Conservation (phyloP, 2,797 vertebrate species). For the Channa striata region DNA sequence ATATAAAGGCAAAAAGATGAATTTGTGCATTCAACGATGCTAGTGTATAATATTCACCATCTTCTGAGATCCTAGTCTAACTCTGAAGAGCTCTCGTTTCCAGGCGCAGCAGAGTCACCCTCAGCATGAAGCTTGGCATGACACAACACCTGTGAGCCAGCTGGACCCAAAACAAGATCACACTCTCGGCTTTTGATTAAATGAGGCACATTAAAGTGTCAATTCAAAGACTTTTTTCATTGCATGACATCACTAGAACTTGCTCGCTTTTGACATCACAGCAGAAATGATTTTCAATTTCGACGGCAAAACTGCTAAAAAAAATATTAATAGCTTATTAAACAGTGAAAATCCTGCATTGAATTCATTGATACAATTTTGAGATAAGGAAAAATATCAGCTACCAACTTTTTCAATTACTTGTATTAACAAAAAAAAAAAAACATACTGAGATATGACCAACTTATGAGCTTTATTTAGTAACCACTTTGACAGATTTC, state of each 20-base stretch:
- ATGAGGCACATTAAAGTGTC: constrained; percentile 17
- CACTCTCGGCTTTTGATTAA: constrained; percentile 8
- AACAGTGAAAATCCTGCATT: too few species aligned
- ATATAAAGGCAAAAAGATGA: constrained; percentile 14
- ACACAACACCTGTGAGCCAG: constrained; percentile 38
- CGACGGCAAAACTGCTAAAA: background rate
- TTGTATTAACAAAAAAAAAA: background rate
- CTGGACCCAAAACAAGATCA: constrained; percentile 59
- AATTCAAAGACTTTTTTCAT: background rate
- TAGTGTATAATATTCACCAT: background rate
- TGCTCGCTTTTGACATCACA: background rate
- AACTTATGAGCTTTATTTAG: constrained; percentile 52
- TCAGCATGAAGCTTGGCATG: constrained; percentile 36
- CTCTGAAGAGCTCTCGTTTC: constrained; percentile 12
- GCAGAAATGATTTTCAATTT: constrained; percentile 36
- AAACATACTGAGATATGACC: background rate
- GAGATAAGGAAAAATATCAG: too few species aligned
- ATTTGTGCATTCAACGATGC: background rate
- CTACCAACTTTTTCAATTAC: too few species aligned
- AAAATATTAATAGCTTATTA: too few species aligned
- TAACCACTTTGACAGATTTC: constrained; percentile 52
- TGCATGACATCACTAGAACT: constrained; percentile 11
- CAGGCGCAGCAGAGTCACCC: constrained; percentile 28
- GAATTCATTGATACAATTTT: too few species aligned
- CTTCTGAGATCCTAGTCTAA: background rate